Base-by-base conservation (phyloP, 23 tunicate genomes). In the Styela plicata region DNA sequence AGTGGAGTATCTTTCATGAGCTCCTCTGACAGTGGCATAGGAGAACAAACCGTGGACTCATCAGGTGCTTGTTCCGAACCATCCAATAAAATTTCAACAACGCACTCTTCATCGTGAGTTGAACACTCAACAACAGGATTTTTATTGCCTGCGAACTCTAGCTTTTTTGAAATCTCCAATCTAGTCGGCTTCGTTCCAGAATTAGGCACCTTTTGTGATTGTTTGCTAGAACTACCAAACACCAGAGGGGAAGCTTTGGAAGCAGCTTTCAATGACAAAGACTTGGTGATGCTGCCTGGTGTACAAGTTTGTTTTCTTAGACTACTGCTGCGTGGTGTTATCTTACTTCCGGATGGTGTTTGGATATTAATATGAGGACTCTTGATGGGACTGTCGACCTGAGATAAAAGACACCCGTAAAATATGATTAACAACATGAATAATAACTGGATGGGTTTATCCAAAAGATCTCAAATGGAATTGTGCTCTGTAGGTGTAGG, bases 361-460 rank as follows among this genome's bases (percentile, higher is more conserved):
- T 44, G 57, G 13, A 44, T 13, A 5, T 44, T 44, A 13, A 44
- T 7, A 44, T 44, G 57, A 13, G 57, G 57, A 13, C 57, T 44
- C n/a, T 86, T 87, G 26, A 81, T 83, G 31, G 94, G 94, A 65
- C 94, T 89, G 82, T 84, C 80, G n/a, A 89, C 85, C 94, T 89
- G 76, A 2, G 63, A 69, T 62, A 79, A 67, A 1, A 2, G 20
- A n/a, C n/a, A n/a, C n/a, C n/a, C n/a, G n/a, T n/a, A n/a, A n/a
- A n/a, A n/a, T n/a, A n/a, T n/a, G n/a, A n/a, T n/a, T n/a, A n/a
- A n/a, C n/a, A n/a, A n/a, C n/a, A n/a, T n/a, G n/a, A n/a, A n/a
- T n/a, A n/a, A n/a, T n/a, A n/a, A n/a, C n/a, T n/a, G n/a, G n/a
- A n/a, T n/a, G n/a, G n/a, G n/a, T n/a, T n/a, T n/a, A n/a, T n/a